Conservation (phyloP, 2,888 invertebrate genomes). For the Microplitis manilae region DNA sequence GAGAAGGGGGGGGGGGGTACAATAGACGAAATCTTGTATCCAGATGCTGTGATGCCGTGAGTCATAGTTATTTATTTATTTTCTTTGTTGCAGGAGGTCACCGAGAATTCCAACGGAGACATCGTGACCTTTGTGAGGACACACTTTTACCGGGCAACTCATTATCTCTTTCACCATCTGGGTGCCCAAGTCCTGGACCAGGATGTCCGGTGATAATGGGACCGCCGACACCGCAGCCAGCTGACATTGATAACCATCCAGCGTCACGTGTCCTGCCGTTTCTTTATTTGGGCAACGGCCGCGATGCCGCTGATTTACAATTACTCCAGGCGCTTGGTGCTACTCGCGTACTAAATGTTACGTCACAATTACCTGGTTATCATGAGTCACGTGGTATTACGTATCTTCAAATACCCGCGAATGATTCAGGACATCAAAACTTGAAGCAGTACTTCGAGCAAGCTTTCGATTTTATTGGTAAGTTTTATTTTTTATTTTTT, state of each 20-base stretch:
- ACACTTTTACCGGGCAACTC: constrained; percentile 74
- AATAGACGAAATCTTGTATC: too few species aligned
- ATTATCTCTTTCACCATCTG: constrained; percentile 35
- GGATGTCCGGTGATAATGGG: constrained; percentile 64
- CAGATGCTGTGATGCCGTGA: neutral
- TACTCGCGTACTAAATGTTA: constrained; percentile 86
- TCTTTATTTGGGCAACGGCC: constrained; percentile 86
- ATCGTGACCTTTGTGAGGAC: constrained; percentile 83
- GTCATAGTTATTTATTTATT: constrained; percentile 1
- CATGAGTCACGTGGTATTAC: constrained; percentile 79
- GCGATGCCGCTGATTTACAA: constrained; percentile 83
- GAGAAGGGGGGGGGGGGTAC: too few species aligned
- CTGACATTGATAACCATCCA: constrained; percentile 82
- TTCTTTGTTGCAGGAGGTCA: constrained; percentile 77
- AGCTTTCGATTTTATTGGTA: constrained; percentile 89
- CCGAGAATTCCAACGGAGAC: constrained; percentile 80
- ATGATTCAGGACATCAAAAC: constrained; percentile 88
- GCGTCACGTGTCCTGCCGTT: constrained; percentile 86
- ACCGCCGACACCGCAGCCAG: constrained; percentile 64
- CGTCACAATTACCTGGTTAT: constrained; percentile 82
- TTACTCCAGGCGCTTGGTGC: constrained; percentile 79
- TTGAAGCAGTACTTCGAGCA: constrained; percentile 91
- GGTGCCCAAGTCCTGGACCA: constrained; percentile 70
- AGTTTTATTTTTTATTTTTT: constrained; percentile 64
- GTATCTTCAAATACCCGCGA: constrained; percentile 86